A percentile compares a stretch with the other conserved stretches of the same genome.
Evolutionary conservation across 2,888 invertebrate genomes (phyloP).

Genomic region (Eupithecia exiguata): DNA sequence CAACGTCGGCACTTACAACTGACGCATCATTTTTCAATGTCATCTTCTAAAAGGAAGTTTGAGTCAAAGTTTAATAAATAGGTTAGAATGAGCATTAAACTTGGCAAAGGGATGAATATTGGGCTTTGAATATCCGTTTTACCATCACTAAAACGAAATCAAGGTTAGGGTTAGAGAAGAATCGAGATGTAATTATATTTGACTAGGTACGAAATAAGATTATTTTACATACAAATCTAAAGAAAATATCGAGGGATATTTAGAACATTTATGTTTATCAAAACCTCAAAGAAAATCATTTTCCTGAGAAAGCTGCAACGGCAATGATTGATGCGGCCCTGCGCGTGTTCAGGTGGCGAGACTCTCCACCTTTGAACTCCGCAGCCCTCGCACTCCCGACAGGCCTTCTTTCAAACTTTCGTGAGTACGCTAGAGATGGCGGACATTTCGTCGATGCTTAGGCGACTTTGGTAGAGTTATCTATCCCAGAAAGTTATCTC

Average conservation of each 20-base stretch:
- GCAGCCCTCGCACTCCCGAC: conserved; percentile 45
- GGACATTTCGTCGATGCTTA: background rate
- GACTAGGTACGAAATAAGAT: no score
- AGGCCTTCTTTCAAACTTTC: conserved; percentile 47
- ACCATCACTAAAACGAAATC: background rate
- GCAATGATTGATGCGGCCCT: conserved; percentile 39
- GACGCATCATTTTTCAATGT: background rate
- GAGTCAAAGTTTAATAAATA: background rate
- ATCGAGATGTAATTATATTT: background rate
- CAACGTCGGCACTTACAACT: background rate
- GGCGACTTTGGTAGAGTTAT: background rate
- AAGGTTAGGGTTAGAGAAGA: background rate
- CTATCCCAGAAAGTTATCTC: background rate
- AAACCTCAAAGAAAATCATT: background rate
- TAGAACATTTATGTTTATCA: background rate
- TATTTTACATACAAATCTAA: background rate
- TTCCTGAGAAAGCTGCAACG: background rate
- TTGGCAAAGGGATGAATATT: no score
- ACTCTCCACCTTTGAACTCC: conserved; percentile 62
- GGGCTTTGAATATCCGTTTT: background rate
- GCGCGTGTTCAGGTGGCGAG: conserved; percentile 47
- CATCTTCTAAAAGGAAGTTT: background rate
- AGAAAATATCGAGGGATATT: background rate
- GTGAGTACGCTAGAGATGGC: background rate
- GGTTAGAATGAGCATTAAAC: background rate